These are phyloP conservation scores for Calcarius ornatus DNA, from an alignment of 2,113 vertebrate species.

Conservation along the genomic window DNA sequence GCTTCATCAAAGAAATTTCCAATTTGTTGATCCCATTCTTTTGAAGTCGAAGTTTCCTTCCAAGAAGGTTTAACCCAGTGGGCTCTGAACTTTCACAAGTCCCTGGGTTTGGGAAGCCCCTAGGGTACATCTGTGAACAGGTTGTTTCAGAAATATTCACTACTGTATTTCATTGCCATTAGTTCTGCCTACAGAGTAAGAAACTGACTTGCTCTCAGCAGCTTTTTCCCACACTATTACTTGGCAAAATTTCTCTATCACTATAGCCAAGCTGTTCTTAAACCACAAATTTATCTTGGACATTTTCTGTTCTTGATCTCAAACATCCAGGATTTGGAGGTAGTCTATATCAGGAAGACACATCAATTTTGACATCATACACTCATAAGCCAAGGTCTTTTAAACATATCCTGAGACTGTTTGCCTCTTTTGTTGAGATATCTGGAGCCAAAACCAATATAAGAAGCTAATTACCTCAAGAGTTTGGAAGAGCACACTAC, in stretches of 20 bases:
- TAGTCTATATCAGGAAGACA: background rate
- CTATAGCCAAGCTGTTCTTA: background rate
- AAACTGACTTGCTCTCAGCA: background rate
- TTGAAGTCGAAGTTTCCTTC: background rate
- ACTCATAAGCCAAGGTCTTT: background rate
- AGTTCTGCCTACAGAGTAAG: background rate
- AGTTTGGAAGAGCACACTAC: background rate
- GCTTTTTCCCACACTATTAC: background rate
- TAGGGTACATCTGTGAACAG: background rate
- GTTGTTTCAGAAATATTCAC: background rate
- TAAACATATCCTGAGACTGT: background rate
- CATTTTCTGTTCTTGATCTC: background rate
- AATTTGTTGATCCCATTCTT: background rate
- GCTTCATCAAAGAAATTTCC: background rate
- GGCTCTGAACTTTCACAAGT: background rate
- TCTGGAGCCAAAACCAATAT: background rate
- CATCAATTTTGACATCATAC: background rate
- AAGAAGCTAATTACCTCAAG: background rate
- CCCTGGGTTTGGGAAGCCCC: background rate
- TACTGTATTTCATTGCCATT: background rate
- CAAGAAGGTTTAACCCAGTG: background rate
- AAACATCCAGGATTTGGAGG: background rate
- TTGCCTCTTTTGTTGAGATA: background rate
- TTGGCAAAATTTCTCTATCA: background rate
- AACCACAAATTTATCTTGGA: background rate